A percentile compares a stretch with the other conserved stretches of the same genome.
Evolutionary conservation across 2,113 vertebrate genomes (phyloP).

Genomic region (Odocoileus virginianus): DNA sequence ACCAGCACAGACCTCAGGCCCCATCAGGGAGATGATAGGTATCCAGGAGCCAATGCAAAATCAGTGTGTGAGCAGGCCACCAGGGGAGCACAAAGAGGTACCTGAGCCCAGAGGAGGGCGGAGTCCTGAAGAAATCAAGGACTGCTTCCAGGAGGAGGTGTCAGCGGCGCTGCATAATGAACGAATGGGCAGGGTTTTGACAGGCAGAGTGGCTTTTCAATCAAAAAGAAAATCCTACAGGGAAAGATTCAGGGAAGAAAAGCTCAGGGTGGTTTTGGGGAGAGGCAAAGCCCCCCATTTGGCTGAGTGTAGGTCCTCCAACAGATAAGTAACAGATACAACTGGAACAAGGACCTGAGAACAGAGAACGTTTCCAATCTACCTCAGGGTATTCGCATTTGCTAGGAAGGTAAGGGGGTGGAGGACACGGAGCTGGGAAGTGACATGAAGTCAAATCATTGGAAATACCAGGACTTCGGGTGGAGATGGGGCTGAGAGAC

Average conservation of each 20-base stretch:
- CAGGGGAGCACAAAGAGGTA: accelerated
- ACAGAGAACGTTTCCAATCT: background rate
- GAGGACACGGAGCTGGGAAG: background rate
- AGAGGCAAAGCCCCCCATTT: background rate
- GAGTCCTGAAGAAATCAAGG: background rate
- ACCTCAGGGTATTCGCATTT: background rate
- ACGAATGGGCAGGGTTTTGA: background rate
- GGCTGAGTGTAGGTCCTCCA: background rate
- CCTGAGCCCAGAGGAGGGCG: background rate
- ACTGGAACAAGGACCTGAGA: background rate
- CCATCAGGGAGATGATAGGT: background rate
- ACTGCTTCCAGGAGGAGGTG: background rate
- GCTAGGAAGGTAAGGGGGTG: background rate
- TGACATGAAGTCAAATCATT: background rate
- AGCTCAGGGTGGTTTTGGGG: background rate
- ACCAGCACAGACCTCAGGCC: background rate
- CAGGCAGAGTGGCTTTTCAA: background rate
- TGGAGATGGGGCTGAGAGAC: accelerated
- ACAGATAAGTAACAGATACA: background rate
- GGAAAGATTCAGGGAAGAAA: background rate
- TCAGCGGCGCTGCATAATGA: accelerated
- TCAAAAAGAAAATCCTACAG: background rate
- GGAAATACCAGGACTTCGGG: background rate
- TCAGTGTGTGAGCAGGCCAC: background rate
- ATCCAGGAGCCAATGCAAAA: background rate